These are phyloP conservation scores for Drosophila multiciliata DNA, from an alignment of 2,888 invertebrate genomes.

Conservation along the genomic window DNA sequence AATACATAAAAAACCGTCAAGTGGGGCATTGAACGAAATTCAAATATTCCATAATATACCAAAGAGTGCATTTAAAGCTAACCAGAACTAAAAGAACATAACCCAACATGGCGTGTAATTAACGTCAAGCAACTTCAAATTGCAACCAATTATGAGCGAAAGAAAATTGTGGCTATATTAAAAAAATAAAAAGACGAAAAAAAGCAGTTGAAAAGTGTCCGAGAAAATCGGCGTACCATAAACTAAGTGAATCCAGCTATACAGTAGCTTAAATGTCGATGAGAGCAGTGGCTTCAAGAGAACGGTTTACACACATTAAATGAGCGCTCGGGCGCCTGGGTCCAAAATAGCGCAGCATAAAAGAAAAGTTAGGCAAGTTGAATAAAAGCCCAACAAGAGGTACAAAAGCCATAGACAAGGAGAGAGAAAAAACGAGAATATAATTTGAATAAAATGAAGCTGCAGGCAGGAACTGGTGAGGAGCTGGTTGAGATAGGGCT, in stretches of 20 bases:
- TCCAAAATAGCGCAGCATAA: conserved; percentile 39
- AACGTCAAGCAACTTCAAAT: conserved; percentile 51
- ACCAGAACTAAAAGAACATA: conserved; percentile 15
- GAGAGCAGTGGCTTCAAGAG: conserved; percentile 35
- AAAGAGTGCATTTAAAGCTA: not conserved
- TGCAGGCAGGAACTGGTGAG: conserved; percentile 4
- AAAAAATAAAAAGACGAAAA: conserved; percentile 17
- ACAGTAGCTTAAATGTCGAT: conserved; percentile 74
- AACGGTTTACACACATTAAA: conserved; percentile 65
- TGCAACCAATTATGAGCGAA: conserved; percentile 65
- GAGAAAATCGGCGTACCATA: conserved; percentile 54
- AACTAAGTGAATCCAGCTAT: conserved; percentile 71
- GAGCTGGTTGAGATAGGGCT: not conserved
- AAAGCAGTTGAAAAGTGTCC: conserved; percentile 29
- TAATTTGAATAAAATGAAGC: conserved; percentile 41
- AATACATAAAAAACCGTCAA: not conserved
- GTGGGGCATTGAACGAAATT: not conserved
- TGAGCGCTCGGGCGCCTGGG: conserved; percentile 28
- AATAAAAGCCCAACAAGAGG: conserved; percentile 32
- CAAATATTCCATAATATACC: not conserved
- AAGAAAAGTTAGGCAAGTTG: conserved; percentile 58
- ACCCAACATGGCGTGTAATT: conserved; percentile 50
- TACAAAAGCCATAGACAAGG: not conserved
- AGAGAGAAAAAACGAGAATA: conserved; percentile 41
- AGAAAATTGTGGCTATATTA: conserved; percentile 34